phyloP scores from a whole-genome alignment of 1,140 invertebrate genomes.

The Bicyclus anynana region DNA sequence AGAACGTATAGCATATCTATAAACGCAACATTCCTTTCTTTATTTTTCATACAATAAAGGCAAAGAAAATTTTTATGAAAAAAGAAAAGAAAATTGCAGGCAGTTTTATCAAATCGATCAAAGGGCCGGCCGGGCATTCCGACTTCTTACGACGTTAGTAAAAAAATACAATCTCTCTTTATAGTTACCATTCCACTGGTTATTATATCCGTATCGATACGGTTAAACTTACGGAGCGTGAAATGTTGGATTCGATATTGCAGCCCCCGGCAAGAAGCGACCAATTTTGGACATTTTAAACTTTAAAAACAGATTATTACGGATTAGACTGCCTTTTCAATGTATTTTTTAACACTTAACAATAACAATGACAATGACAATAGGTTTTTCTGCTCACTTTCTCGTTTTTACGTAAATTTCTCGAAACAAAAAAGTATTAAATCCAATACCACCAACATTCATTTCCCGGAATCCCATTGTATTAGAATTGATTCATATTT shows the following conservation, averaged over 20 bases:
- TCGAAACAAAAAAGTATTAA: neutral
- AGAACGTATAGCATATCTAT: slow-evolving; percentile 15
- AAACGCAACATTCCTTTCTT: slow-evolving; percentile 43
- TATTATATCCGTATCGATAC: slow-evolving; percentile 74
- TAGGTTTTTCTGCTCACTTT: neutral
- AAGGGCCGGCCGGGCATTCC: slow-evolving; percentile 71
- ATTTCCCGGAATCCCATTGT: slow-evolving; percentile 1
- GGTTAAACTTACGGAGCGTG: slow-evolving; percentile 68
- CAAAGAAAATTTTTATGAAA: slow-evolving; percentile 51
- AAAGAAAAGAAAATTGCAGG: slow-evolving; percentile 62
- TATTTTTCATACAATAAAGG: slow-evolving; percentile 48
- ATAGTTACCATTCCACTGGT: slow-evolving; percentile 76
- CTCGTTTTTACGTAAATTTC: slow-evolving; percentile 1
- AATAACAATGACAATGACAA: slow-evolving; percentile 4
- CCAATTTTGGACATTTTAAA: slow-evolving; percentile 45
- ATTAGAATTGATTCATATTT: neutral
- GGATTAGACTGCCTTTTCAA: slow-evolving; percentile 16
- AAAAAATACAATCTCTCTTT: slow-evolving; percentile 77
- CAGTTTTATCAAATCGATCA: slow-evolving; percentile 74
- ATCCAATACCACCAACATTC: neutral
- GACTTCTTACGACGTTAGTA: slow-evolving; percentile 75
- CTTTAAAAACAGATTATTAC: slow-evolving; percentile 29
- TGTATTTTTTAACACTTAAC: neutral
- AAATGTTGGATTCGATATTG: slow-evolving; percentile 61
- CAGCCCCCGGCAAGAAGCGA: slow-evolving; percentile 34